Evolutionary conservation across 2,113 vertebrate genomes (phyloP), one percentile per base, ranked within the genome.

Genomic region (Thymallus thymallus): DNA sequence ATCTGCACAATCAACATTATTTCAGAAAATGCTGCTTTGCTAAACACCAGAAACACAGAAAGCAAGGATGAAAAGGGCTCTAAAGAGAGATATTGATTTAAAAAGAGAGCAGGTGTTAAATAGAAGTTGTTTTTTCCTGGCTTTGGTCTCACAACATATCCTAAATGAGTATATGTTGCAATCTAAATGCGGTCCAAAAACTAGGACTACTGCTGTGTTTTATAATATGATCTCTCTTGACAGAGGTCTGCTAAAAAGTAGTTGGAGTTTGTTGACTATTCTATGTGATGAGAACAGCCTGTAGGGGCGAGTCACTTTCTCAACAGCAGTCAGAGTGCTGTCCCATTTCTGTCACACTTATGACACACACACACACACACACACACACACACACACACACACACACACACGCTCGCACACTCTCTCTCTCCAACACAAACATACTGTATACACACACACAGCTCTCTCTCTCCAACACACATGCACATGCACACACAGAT

Each of bases 341-440:
- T 90, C 88, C 88, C 89, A 91, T 79, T 92, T 92, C 88, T 93
- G 91, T 92, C 91, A 88, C 71, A 81, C 68, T 79, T 22, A 41
- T 5, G n/a, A n/a, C 10, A 6, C 7, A 20, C 13, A 76, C 68
- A 74, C 45, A 32, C 30, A 6, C 5, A 32, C 30, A 32, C 5
- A 6, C 30, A 32, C 30, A 6, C 35, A 35, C 1, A 35, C 35
- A 41, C 1, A 35, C 6, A 6, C 32, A 35, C 6, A 35, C 35
- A 41, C 7, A 41, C 35, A 41, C 35, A 41, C 35, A 9, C 9
- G 10, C 35, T 2, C 35, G 9, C 2, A 0, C 9, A 41, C 35
- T 10, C 35, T 41, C 35, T 10, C 35, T 41, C 35, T 41, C 35
- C 35, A 41, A 41, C 35, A 2, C 9, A 41, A 41, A 41, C 35